phyloP scores from a whole-genome alignment of 2,888 invertebrate genomes.

The Rhagonycha fulva region DNA sequence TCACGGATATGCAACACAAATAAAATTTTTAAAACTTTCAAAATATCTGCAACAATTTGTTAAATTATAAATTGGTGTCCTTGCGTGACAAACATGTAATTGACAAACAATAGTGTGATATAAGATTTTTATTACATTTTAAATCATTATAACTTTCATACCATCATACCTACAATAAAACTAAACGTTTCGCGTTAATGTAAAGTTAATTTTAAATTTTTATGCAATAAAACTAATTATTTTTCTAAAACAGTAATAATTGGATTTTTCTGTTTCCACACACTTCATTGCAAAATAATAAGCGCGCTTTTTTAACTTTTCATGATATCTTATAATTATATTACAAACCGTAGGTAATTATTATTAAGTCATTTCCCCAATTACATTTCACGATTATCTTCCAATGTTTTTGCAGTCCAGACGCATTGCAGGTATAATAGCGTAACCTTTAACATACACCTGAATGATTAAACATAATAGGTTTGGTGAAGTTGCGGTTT shows the following conservation, averaged over 20 bases:
- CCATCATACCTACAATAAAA: background rate
- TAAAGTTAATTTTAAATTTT: background rate
- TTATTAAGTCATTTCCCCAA: background rate
- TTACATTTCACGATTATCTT: background rate
- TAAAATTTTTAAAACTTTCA: background rate
- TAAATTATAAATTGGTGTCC: background rate
- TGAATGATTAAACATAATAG: background rate
- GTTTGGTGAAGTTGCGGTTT: too few species aligned
- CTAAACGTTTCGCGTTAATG: background rate
- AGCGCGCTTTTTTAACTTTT: background rate
- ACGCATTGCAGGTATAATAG: background rate
- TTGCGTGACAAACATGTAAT: background rate
- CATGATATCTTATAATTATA: background rate
- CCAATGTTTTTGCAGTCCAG: background rate
- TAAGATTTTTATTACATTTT: background rate
- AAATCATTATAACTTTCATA: slow-evolving; percentile 3
- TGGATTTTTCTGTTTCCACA: background rate
- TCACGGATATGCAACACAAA: background rate
- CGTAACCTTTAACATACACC: too few species aligned
- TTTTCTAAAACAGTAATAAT: background rate
- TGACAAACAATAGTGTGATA: background rate
- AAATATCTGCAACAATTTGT: background rate
- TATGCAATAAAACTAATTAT: background rate
- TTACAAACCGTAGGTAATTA: background rate
- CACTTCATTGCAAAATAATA: background rate